phyloP scores from a whole-genome alignment of 2,113 vertebrate species.

The Struthio camelus region DNA sequence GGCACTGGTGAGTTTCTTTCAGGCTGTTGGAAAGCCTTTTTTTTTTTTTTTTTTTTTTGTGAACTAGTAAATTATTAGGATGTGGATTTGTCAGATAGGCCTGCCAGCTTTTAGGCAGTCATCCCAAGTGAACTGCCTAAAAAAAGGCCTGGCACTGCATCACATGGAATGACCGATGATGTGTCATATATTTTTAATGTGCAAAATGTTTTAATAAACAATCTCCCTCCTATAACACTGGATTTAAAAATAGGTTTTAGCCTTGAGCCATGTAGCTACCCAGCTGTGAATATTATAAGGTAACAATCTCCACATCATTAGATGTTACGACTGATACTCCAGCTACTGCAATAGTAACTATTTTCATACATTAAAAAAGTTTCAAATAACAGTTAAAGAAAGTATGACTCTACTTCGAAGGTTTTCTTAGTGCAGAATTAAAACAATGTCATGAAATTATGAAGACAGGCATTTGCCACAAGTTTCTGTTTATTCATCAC shows the following conservation, averaged over 20 bases:
- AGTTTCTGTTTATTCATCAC: not conserved
- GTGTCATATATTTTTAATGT: slow-evolving; percentile 84
- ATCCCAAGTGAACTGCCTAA: slow-evolving; percentile 69
- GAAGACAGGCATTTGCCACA: not conserved
- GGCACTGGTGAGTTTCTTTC: slow-evolving; percentile 61
- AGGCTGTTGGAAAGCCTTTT: slow-evolving; percentile 63
- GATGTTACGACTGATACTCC: slow-evolving; percentile 76
- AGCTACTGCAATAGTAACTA: slow-evolving; percentile 58
- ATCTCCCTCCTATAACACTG: slow-evolving; percentile 75
- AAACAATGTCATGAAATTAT: not conserved
- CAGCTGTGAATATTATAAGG: slow-evolving; percentile 86
- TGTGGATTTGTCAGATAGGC: slow-evolving; percentile 45
- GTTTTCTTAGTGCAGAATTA: not conserved
- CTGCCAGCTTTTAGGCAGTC: slow-evolving; percentile 74
- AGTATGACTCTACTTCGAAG: slow-evolving; percentile 26
- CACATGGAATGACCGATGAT: slow-evolving; percentile 81
- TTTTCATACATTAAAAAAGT: slow-evolving; percentile 67
- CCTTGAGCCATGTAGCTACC: slow-evolving; percentile 84
- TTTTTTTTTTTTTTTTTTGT: slow-evolving; percentile 25
- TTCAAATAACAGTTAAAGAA: slow-evolving; percentile 58
- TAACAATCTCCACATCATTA: slow-evolving; percentile 82
- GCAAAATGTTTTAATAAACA: slow-evolving; percentile 84
- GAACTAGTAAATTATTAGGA: slow-evolving; percentile 61
- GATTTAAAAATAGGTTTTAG: slow-evolving; percentile 80
- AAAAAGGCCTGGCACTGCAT: slow-evolving; percentile 76